Evolutionary conservation across 2,888 invertebrate species (phyloP).

Genomic region (Tanypteryx hageni): DNA sequence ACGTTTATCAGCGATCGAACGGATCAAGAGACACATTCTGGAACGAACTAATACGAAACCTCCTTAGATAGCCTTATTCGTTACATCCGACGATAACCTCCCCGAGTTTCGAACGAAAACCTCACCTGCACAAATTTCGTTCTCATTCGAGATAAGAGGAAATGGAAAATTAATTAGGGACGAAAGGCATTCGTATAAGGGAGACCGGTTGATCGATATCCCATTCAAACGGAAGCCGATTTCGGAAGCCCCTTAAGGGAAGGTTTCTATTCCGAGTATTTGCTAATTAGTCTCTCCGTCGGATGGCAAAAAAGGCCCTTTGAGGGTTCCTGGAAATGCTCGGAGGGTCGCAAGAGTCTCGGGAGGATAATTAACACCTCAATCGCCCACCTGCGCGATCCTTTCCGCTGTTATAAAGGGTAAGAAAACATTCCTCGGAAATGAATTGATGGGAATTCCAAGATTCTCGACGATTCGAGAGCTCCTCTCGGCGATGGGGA

Average conservation of each 20-base stretch:
- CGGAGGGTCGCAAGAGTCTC: conserved; percentile 15
- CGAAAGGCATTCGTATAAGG: conserved; percentile 2
- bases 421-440: not conserved
- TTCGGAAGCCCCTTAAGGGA: conserved; percentile 4
- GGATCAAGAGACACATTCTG: not conserved
- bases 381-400: conserved; percentile 43
- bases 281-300: conserved; percentile 45
- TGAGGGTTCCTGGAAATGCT: conserved; percentile 16
- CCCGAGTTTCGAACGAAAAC: not conserved
- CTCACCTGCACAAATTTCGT: not conserved
- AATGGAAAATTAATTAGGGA: conserved; percentile 45
- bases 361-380: conserved; percentile 62
- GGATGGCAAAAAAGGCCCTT: not conserved
- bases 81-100: not conserved
- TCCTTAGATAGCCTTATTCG: not conserved
- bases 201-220: conserved; percentile 22
- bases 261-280: conserved; percentile 48
- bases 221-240: conserved; percentile 32
- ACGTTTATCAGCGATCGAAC: too few species aligned
- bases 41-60: not conserved
- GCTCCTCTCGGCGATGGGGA: not conserved
- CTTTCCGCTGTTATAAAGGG: conserved; percentile 3
- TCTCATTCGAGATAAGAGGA: not conserved
- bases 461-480: not conserved
- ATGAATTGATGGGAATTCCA: conserved; percentile 10